phyloP scores from a whole-genome alignment of 2,888 invertebrate species.

The Drosophila borborema region DNA sequence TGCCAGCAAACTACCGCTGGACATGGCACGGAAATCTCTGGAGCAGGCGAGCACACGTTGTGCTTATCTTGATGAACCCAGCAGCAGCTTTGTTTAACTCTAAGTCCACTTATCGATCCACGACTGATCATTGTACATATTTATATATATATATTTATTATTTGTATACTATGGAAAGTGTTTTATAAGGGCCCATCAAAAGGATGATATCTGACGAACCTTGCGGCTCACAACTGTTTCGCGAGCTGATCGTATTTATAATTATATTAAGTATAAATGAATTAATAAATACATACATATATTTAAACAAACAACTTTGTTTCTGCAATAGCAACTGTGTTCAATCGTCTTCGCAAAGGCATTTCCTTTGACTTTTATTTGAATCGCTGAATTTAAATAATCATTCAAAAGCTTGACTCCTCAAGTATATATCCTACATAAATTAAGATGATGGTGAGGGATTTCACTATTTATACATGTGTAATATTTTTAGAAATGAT shows the following conservation, averaged over 20 bases:
- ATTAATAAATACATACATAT: constrained; percentile 41
- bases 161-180: constrained; percentile 33
- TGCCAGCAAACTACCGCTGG: constrained; percentile 73
- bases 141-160: constrained; percentile 52
- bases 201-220: constrained; percentile 54
- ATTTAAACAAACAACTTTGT: constrained; percentile 6
- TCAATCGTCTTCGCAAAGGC: too few relatives aligned
- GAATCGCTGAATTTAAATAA: too few relatives aligned
- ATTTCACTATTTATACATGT: neutral
- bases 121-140: constrained; percentile 44
- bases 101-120: constrained; percentile 11
- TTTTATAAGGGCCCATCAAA: constrained; percentile 10
- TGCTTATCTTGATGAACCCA: constrained; percentile 88
- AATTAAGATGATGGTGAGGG: too few relatives aligned
- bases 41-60: constrained; percentile 81
- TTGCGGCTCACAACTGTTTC: constrained; percentile 20
- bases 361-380: too few relatives aligned
- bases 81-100: constrained; percentile 88
- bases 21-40: constrained; percentile 63
- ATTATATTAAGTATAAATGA: constrained; percentile 47
- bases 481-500: neutral
- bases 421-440: too few relatives aligned
- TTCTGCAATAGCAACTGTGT: neutral
- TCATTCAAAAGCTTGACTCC: too few relatives aligned
- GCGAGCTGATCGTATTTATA: constrained; percentile 58